These are phyloP conservation scores for Neogobius melanostomus DNA, from an alignment of 2,113 vertebrate genomes.

Conservation along the genomic window DNA sequence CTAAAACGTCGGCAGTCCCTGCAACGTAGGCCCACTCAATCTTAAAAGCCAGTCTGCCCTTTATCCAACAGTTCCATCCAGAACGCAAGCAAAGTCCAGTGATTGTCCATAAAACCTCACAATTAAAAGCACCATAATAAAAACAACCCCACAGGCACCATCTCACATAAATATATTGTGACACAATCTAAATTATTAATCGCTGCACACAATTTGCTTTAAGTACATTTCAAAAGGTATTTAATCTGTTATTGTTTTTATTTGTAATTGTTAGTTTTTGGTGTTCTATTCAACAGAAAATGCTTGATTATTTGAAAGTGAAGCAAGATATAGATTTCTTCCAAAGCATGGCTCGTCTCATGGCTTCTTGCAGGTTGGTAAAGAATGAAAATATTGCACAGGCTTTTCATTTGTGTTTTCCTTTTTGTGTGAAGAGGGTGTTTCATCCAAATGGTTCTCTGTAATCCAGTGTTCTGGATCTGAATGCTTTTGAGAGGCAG, in stretches of 20 bases:
- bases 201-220: no score
- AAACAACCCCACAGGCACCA: no score
- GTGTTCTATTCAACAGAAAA: slow-evolving; percentile 82
- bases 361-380: slow-evolving; percentile 91
- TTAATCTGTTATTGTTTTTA: neutral
- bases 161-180: no score
- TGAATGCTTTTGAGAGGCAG: slow-evolving; percentile 95
- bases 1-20: no score
- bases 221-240: no score
- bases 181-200: neutral
- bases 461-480: slow-evolving; percentile 86
- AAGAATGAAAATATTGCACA: neutral
- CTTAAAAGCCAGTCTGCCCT: no score
- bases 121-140: no score
- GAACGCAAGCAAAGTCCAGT: no score
- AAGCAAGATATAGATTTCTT: slow-evolving; percentile 94
- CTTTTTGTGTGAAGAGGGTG: slow-evolving; percentile 10
- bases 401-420: slow-evolving; percentile 8
- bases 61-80: no score
- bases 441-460: slow-evolving; percentile 8
- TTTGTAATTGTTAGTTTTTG: slow-evolving; percentile 28
- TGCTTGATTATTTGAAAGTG: slow-evolving; percentile 91
- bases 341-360: slow-evolving; percentile 89
- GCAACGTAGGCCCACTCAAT: no score
- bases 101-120: no score